phyloP scores from a whole-genome alignment of 2,797 vertebrate genomes.

The Schizopygopsis pylzovi region DNA sequence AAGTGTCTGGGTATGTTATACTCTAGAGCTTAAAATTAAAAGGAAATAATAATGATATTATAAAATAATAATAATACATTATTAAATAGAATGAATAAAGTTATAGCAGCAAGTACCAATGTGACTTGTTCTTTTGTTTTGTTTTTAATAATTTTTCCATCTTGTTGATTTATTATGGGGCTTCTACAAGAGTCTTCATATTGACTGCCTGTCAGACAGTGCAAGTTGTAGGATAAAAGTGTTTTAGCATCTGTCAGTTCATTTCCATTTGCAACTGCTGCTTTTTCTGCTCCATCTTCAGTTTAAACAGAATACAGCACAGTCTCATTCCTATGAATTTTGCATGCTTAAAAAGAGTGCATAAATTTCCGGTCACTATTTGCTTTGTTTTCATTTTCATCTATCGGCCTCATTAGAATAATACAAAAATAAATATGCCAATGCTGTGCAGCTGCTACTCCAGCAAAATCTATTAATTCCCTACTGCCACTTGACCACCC shows the following conservation, averaged over 20 bases:
- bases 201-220: conserved; percentile 28
- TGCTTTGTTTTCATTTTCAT: conserved; percentile 52
- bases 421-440: conserved; percentile 61
- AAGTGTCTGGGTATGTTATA: neutral
- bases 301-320: conserved; percentile 48
- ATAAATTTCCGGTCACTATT: conserved; percentile 51
- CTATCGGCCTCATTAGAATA: conserved; percentile 58
- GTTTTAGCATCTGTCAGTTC: conserved; percentile 43
- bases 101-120: neutral
- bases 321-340: conserved; percentile 57
- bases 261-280: conserved; percentile 51
- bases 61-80: neutral
- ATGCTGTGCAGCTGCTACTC: conserved; percentile 43
- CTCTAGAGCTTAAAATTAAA: neutral
- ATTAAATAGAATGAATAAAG: neutral
- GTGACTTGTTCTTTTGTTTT: neutral
- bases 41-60: neutral
- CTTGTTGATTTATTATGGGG: conserved; percentile 18
- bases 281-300: conserved; percentile 34
- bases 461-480: conserved; percentile 52
- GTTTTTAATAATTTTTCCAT: neutral
- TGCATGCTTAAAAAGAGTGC: conserved; percentile 52
- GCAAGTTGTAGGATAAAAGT: conserved; percentile 45
- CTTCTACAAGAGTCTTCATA: neutral
- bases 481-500: conserved; percentile 58